Evolutionary conservation across 2,888 invertebrate species (phyloP), one percentile per base, ranked within the genome.

Genomic region (Fragum fragum): DNA sequence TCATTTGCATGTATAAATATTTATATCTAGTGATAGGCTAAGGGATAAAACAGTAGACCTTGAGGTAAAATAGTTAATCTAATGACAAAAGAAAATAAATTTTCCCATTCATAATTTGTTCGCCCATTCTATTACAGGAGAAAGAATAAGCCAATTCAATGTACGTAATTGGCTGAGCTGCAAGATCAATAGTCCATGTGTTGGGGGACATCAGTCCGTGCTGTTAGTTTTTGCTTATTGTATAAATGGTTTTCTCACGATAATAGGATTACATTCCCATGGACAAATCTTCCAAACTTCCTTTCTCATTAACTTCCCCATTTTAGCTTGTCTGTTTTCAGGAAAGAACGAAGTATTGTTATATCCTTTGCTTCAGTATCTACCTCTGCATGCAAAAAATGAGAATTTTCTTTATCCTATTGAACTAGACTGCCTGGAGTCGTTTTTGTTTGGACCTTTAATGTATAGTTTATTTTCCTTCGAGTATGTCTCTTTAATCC

Each of bases 181-280:
- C 47, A 47, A 47, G 47, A 47, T 47, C 47, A 47, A 47, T 47
- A 47, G 7, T 47, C 2, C 14, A 47, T 47, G 47, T 47, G 9
- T 9, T 47, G 47, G 47, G 47, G 5, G n/a, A 14, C 14, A 16
- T 47, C 47, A 47, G 47, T 18, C 16, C 47, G n/a, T 14, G 14
- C 47, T 47, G 47, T 47, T 47, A 47, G 47, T 14, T 47, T 47
- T 47, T 47, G 47, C 47, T 47, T 47, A 47, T 47, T 14, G 47
- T 47, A n/a, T n/a, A 47, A 47, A 47, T 14, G 16, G n/a, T 47
- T 47, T 39, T 47, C 47, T 47, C 47, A 47, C 47, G 47, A 47
- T 47, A 47, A 47, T 47, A 47, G 47, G 47, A 47, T 47, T 47
- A 47, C 47, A 47, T 47, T 47, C 47, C 47, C 47, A 47, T 47